Percentiles rank a stretch among this genome's conserved stretches.
phyloP scores from a whole-genome alignment of 1,140 invertebrate genomes.

The Brachionus paranguensis region DNA sequence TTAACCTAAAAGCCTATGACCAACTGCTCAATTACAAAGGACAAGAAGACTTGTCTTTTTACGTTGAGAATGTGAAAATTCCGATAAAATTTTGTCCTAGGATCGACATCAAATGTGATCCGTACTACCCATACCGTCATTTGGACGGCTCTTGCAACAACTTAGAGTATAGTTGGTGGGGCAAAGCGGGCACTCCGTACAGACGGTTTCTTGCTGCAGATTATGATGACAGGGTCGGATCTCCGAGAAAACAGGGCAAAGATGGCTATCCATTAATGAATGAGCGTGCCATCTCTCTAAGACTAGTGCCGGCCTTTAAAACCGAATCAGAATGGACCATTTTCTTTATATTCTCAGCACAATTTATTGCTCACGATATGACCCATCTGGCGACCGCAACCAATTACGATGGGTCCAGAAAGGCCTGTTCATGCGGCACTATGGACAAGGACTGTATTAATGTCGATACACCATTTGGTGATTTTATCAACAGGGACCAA shows the following conservation, averaged over 20 bases:
- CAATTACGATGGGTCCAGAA: not conserved
- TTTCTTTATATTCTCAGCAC: not conserved
- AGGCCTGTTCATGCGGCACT: not conserved
- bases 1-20: not conserved
- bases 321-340: conserved; percentile 6
- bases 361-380: conserved; percentile 10
- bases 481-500: not conserved
- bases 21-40: not conserved
- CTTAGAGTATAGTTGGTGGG: conserved; percentile 67
- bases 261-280: conserved; percentile 50
- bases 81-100: not conserved
- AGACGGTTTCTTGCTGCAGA: conserved; percentile 69
- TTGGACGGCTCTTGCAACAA: conserved; percentile 81
- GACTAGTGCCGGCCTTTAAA: not conserved
- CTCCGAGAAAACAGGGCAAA: not conserved
- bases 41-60: not conserved
- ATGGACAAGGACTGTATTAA: not conserved
- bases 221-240: conserved; percentile 59
- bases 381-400: not conserved
- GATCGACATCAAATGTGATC: not conserved
- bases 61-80: not conserved
- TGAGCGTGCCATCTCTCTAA: not conserved
- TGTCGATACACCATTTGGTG: not conserved
- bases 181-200: conserved; percentile 69
- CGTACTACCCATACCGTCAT: conserved; percentile 59